Percentiles rank a stretch among this genome's conserved stretches.
Evolutionary conservation across 2,888 invertebrate genomes (phyloP).

Genomic region (Leptura quadrifasciata): DNA sequence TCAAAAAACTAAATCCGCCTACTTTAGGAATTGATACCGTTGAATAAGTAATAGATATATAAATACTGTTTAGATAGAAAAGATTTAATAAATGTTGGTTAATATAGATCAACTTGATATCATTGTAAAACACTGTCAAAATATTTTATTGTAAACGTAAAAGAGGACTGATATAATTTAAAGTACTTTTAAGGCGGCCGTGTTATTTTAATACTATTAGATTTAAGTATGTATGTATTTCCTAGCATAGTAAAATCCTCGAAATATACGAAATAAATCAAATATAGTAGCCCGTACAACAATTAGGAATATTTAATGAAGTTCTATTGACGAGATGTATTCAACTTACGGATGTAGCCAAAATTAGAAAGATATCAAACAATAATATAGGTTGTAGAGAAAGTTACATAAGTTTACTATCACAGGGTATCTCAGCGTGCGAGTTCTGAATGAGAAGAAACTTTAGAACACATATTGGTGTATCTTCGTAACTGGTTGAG

Average conservation of each 20-base stretch:
- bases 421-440: background rate
- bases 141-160: constrained; percentile 42
- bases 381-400: background rate
- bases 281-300: too few relatives aligned
- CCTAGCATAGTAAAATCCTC: background rate
- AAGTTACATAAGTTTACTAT: background rate
- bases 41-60: constrained; percentile 42
- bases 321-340: background rate
- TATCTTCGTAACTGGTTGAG: too few relatives aligned
- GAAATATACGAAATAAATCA: background rate
- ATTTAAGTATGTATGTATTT: constrained; percentile 1
- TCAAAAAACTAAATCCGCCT: constrained; percentile 58
- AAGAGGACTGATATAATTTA: constrained; percentile 41
- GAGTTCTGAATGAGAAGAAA: background rate
- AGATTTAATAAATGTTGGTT: constrained; percentile 30
- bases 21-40: constrained; percentile 65
- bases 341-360: background rate
- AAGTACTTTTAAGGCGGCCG: background rate
- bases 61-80: constrained; percentile 22
- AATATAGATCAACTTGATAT: constrained; percentile 39
- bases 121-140: constrained; percentile 44
- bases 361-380: background rate
- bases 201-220: background rate
- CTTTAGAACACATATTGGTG: background rate
- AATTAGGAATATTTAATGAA: background rate